Base-by-base conservation (phyloP, 2,888 invertebrate genomes). In the Empis stercorea region DNA sequence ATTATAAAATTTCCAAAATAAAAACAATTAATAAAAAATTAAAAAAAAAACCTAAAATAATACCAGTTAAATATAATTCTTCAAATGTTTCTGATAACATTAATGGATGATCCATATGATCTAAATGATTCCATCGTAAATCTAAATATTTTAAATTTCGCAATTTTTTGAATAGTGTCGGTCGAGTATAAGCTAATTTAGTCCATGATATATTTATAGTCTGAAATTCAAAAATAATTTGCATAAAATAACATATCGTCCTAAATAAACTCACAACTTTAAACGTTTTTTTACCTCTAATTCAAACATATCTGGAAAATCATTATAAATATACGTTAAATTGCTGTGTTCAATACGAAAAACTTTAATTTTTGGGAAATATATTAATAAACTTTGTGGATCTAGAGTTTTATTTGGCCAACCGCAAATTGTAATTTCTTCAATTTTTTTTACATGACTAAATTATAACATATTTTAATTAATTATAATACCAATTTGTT, bases 201-300 rank as follows among this genome's bases (percentile, higher is more conserved):
- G 68, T 68, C 60, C 62, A 65, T 2, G 68, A 66, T 23, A 70
- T 68, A 49, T 69, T 70, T 2, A 69, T 66, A 9, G 56, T 58
- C 61, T 68, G 48, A 11, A 48, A 52, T 44, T 42, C 39, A 45
- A 30, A 1, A 39, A 46, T 11, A 14, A 17, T 20, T 36, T 16
- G 1, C 11, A 14, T 30, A 34, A 20, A 10, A 20, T 2, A 36
- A 34, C n/a, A 23, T 16, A 20, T 4, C 13, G 13, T 34, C 2
- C 34, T 34, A n/a, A n/a, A 34, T 34, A 32, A 9, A 32, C n/a
- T n/a, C n/a, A n/a, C n/a, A n/a, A n/a, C n/a, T n/a, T 13, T 34
- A 34, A 34, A 34, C 2, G 2, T 34, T n/a, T 32, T 2, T 27
- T 48, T 50, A 62, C 64, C 57, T 63, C 60, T 36, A 68, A 55